Base-by-base conservation (phyloP, 1,140 invertebrate species). In the Papilio aristodemus region DNA sequence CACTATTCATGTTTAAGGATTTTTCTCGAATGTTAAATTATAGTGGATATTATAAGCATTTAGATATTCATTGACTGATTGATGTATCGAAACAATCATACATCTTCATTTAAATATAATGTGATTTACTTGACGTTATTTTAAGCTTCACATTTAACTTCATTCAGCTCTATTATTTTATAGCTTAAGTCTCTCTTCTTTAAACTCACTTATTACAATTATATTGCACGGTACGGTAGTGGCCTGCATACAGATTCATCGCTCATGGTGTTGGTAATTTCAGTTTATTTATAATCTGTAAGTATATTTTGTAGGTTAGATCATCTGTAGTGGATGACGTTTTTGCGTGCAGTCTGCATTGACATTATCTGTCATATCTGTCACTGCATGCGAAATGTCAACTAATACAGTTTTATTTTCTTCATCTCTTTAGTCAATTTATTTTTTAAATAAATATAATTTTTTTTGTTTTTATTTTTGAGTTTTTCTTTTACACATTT, bases 21-120 rank as follows among this genome's bases (percentile, higher is more conserved):
- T 79, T 77, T 78, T 79, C 69, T 78, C 59, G 79, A 75, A 72
- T 76, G 70, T 76, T 85, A 79, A 80, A 72, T 79, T 74, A 77
- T 79, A 83, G 76, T 80, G 25, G 75, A 74, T 78, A 84, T 71
- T 86, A 77, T 87, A 85, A 88, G 86, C 84, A 89, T 88, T 89
- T 87, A 87, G 71, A 79, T 78, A 77, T 70, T 84, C 77, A 83
- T 87, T 74, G 83, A 89, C 85, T 87, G 81, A 85, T 80, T 78
- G 80, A 77, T 77, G 66, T 68, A 50, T 66, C 67, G 67, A 75
- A 76, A 77, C 67, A 74, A 79, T 82, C 77, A 79, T 76, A 77
- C 57, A 62, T 71, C 59, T 43, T 67, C n/a, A 68, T 60, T 36
- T 68, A 39, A 41, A 41, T 50, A 19, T 58, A 66, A 75, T 76